phyloP scores from a whole-genome alignment of 2,888 invertebrate genomes.

The Minunthozetes semirufus region DNA sequence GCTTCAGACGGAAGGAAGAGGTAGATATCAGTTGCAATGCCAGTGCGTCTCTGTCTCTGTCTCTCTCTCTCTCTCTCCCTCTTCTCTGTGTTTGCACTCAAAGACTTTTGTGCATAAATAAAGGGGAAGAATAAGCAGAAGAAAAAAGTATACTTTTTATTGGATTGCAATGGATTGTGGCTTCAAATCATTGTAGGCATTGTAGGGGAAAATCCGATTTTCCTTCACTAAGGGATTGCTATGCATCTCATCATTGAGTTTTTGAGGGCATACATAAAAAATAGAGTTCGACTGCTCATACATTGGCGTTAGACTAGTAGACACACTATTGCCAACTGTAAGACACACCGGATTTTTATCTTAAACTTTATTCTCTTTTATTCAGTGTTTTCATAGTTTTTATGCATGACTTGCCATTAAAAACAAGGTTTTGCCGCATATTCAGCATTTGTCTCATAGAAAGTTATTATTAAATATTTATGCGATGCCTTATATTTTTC shows the following conservation, averaged over 20 bases:
- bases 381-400: background rate
- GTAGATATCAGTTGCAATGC: constrained; percentile 1
- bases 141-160: constrained; percentile 12
- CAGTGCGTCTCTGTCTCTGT: background rate
- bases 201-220: constrained; percentile 30
- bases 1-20: constrained; percentile 30
- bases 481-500: constrained; percentile 19
- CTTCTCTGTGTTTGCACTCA: background rate
- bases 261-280: constrained; percentile 2
- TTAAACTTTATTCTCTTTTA: background rate
- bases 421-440: constrained; percentile 28
- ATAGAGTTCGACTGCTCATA: background rate
- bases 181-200: constrained; percentile 29
- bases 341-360: background rate
- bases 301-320: background rate
- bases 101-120: constrained; percentile 22
- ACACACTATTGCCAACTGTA: background rate
- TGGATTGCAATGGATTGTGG: constrained; percentile 30
- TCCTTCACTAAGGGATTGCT: constrained; percentile 17
- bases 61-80: constrained; percentile 3
- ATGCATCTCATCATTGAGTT: constrained; percentile 29
- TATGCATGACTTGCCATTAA: constrained; percentile 31
- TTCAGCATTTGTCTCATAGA: constrained; percentile 26
- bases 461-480: constrained; percentile 29
- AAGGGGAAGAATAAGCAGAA: background rate